Percentiles rank a stretch among this genome's conserved stretches.
Evolutionary conservation across 2,113 vertebrate genomes (phyloP).

Genomic region (Toxotes jaculatrix): DNA sequence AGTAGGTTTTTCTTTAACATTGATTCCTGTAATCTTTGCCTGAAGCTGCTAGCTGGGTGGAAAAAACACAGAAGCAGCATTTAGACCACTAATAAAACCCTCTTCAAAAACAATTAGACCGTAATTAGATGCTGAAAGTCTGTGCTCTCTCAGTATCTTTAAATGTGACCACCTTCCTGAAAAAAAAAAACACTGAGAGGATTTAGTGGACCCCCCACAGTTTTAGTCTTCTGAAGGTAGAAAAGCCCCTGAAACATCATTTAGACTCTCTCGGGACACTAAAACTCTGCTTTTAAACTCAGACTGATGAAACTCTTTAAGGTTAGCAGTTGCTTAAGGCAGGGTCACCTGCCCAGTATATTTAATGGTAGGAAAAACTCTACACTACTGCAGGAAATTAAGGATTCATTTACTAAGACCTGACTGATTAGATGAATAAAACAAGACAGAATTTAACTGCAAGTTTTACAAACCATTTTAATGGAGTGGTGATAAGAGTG

Average conservation of each 20-base stretch:
- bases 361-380: slow-evolving; percentile 25
- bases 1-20: slow-evolving; percentile 31
- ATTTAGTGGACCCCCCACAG: neutral
- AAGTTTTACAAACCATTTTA: slow-evolving; percentile 36
- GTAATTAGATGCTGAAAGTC: slow-evolving; percentile 2
- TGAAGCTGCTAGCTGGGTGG: neutral
- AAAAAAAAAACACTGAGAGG: neutral
- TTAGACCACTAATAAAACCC: slow-evolving; percentile 17
- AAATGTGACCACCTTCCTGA: neutral
- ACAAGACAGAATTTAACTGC: slow-evolving; percentile 12
- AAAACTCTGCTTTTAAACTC: neutral
- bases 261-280: neutral
- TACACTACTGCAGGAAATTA: neutral
- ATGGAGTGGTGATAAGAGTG: neutral
- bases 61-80: neutral
- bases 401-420: slow-evolving; percentile 19
- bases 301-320: slow-evolving; percentile 20
- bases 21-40: slow-evolving; percentile 32
- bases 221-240: slow-evolving; percentile 17
- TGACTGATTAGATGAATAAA: slow-evolving; percentile 25
- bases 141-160: neutral
- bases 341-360: slow-evolving; percentile 3
- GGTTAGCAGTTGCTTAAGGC: slow-evolving; percentile 20
- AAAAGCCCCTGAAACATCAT: slow-evolving; percentile 9
- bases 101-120: slow-evolving; percentile 17